Evolutionary conservation across 2,797 vertebrate genomes (phyloP).

Genomic region (Intellagama lesueurii): DNA sequence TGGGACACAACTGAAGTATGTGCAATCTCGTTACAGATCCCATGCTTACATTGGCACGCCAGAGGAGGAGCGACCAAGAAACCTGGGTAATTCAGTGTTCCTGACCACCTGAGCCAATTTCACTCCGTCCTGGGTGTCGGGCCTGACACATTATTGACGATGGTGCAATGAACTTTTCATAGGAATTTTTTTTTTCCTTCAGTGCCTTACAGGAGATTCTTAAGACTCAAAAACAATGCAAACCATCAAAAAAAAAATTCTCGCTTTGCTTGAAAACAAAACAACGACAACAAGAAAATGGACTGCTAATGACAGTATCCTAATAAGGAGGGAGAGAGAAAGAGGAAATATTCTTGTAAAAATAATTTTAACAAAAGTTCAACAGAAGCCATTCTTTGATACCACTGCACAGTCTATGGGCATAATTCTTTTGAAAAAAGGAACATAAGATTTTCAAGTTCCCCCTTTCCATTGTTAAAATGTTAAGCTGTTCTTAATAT

Average conservation of each 20-base stretch:
- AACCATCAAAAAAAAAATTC: conserved; percentile 92
- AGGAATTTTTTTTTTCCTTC: conserved; percentile 92
- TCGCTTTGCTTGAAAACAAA: conserved; percentile 92
- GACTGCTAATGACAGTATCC: conserved; percentile 74
- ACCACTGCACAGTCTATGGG: conserved; percentile 93
- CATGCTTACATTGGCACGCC: conserved; percentile 67
- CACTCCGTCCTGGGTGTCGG: conserved; percentile 82
- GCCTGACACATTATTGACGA: conserved; percentile 88
- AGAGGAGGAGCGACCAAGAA: conserved; percentile 80
- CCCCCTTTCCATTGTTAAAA: conserved; percentile 64
- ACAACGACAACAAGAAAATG: conserved; percentile 73
- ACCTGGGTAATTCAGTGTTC: conserved; percentile 84
- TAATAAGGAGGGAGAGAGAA: conserved; percentile 71
- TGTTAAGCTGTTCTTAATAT: conserved; percentile 70
- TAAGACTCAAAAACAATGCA: conserved; percentile 94
- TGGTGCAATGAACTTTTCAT: conserved; percentile 93
- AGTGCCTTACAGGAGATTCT: conserved; percentile 99
- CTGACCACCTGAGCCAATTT: conserved; percentile 84
- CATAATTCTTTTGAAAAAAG: conserved; percentile 71
- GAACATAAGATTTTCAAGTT: conserved; percentile 63
- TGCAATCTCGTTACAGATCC: conserved; percentile 77
- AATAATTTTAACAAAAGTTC: conserved; percentile 76
- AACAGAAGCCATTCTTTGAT: conserved; percentile 98
- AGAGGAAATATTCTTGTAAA: conserved; percentile 69
- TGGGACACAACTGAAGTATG: conserved; percentile 52